A percentile compares a stretch with the other conserved stretches of the same genome.
phyloP scores from a whole-genome alignment of 2,888 invertebrate genomes.

The Catocala nupta region DNA sequence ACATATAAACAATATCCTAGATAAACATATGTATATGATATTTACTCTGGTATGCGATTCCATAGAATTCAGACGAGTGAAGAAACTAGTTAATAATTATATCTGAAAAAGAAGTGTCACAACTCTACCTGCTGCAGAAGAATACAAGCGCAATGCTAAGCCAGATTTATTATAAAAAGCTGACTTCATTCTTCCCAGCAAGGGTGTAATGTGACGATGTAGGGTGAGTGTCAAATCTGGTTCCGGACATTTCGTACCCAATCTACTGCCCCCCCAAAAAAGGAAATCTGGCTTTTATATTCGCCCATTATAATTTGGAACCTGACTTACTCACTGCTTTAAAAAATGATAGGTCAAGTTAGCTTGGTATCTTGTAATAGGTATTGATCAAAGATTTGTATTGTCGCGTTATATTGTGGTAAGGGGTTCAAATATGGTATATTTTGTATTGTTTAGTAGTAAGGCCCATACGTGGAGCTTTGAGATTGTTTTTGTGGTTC shows the following conservation, averaged over 20 bases:
- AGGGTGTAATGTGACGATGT: constrained; percentile 73
- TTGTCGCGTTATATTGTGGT: constrained; percentile 52
- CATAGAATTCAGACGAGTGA: no score
- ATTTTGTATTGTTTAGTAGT: constrained; percentile 44
- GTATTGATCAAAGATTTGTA: constrained; percentile 61
- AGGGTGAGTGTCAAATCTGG: constrained; percentile 77
- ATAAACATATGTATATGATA: no score
- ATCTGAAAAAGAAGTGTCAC: no score
- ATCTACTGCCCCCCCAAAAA: constrained; percentile 71
- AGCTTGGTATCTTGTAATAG: constrained; percentile 54
- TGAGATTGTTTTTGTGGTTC: constrained; percentile 9
- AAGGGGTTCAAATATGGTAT: constrained; percentile 38
- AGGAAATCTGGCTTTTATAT: constrained; percentile 65
- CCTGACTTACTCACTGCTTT: constrained; percentile 19
- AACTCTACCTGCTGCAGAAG: no score
- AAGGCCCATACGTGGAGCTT: constrained; percentile 24
- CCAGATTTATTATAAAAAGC: constrained; percentile 37
- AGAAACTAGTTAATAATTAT: no score
- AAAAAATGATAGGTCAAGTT: constrained; percentile 11
- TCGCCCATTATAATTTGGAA: constrained; percentile 55
- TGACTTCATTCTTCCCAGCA: constrained; percentile 52
- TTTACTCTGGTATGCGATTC: no score
- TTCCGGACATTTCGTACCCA: constrained; percentile 72
- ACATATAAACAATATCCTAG: no score
- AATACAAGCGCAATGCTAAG: no score